Base-by-base conservation (phyloP, 1,140 invertebrate species). In the Brachionus paranguensis region DNA sequence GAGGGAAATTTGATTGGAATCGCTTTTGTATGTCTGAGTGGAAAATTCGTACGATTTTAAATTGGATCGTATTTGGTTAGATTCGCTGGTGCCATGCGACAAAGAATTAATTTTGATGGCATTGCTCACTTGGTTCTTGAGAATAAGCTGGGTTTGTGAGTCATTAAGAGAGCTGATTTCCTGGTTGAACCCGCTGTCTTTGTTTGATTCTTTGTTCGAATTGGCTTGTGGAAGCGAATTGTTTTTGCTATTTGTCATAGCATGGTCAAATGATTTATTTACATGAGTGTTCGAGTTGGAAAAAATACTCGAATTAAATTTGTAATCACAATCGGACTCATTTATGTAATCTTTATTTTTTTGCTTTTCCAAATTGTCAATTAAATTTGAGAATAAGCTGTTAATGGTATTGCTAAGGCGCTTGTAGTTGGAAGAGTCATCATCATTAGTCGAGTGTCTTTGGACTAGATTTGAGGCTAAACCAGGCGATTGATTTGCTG, bases 281-380 rank as follows among this genome's bases (percentile, higher is more conserved):
- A 74, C 33, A 8, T 17, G 2, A 76, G 14, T 50, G 43, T 76
- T 76, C 24, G 43, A 50, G 33, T 50, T 76, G 12, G 20, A 47
- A 8, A 76, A 50, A 14, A 27, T 12, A 27, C 72, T 76, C 47
- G 45, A 76, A 27, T 76, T 76, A 76, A 50, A 76, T 50, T 50
- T 76, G 10, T 27, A 14, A 76, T 76, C 27, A 29, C 33, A 47
- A 4, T 76, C 72, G 10, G 20, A 29, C 14, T 76, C 78, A 37
- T 64, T 33, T 20, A 68, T 37, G 64, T 60, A 60, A 24, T 81
- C 78, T 60, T 64, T 60, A 12, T 76, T 76, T 37, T 81, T 81
- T 60, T 81, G 50, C 27, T 60, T 64, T 60, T 81, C 53, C 78
- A 81, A 81, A 81, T 81, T 45, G 20, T 64, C 53, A 12, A 81